A percentile compares a stretch with the other conserved stretches of the same genome.
These are phyloP conservation scores for Picathartes gymnocephalus DNA, from an alignment of 2,113 vertebrate genomes.

Conservation along the genomic window DNA sequence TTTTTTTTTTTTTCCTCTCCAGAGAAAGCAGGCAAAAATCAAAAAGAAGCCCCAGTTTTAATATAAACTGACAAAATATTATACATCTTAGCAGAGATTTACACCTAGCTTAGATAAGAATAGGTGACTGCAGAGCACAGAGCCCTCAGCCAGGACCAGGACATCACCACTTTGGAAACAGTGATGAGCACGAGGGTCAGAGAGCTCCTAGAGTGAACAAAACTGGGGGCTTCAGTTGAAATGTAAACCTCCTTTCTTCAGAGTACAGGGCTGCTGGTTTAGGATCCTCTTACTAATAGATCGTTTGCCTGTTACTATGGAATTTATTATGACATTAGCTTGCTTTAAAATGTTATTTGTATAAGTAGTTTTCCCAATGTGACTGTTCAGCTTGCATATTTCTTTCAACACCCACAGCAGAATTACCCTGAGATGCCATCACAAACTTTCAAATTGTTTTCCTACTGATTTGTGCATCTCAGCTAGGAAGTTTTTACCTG, in stretches of 20 bases:
- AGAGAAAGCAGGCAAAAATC: background rate
- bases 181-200: background rate
- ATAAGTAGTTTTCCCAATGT: conserved; percentile 53
- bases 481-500: background rate
- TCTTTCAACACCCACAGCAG: conserved; percentile 30
- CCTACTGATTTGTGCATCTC: conserved; percentile 3
- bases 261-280: background rate
- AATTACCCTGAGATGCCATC: conserved; percentile 56
- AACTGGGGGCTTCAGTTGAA: background rate
- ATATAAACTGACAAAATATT: background rate
- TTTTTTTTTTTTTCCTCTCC: too few species aligned
- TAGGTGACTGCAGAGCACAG: background rate
- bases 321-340: conserved; percentile 40
- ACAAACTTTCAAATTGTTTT: conserved; percentile 19
- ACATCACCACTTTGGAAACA: background rate
- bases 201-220: background rate
- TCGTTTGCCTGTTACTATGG: conserved; percentile 29
- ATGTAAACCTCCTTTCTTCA: background rate
- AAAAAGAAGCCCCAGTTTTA: background rate
- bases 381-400: background rate
- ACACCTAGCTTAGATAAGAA: fast-evolving
- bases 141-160: background rate
- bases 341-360: conserved; percentile 58
- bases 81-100: background rate
- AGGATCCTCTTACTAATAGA: conserved; percentile 15